Percentiles rank a stretch among this genome's conserved stretches.
phyloP scores from a whole-genome alignment of 2,888 invertebrate genomes.

The Cryptocheilus praepositus region DNA sequence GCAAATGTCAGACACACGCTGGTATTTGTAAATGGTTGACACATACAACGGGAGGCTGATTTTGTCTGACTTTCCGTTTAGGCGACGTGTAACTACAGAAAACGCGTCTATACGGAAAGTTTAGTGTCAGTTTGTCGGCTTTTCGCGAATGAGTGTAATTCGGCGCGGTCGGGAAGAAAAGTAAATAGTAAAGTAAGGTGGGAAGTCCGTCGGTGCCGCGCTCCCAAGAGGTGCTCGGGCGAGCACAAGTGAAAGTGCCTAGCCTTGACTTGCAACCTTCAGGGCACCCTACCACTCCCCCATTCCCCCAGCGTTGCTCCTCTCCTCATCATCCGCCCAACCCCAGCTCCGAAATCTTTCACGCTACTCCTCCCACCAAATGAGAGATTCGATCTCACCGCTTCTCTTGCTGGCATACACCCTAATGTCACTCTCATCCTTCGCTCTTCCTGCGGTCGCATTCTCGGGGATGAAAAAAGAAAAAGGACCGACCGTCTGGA shows the following conservation, averaged over 20 bases:
- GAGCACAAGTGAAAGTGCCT: conserved; percentile 65
- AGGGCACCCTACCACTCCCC: conserved; percentile 45
- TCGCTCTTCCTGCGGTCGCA: conserved; percentile 1
- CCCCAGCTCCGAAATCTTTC: background rate
- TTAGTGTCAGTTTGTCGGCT: too few relatives aligned
- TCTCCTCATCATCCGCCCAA: conserved; percentile 14
- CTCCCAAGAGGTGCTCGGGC: conserved; percentile 62
- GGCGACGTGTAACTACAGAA: too few relatives aligned
- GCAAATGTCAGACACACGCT: too few relatives aligned
- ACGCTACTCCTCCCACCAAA: conserved; percentile 24
- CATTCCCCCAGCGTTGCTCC: conserved; percentile 24
- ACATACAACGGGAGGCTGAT: too few relatives aligned
- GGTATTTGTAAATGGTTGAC: too few relatives aligned
- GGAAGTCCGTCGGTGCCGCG: conserved; percentile 65
- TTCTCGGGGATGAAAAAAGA: background rate
- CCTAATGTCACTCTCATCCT: conserved; percentile 27
- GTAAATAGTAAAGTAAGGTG: conserved; percentile 59
- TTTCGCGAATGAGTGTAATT: too few relatives aligned
- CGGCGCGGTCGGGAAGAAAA: background rate
- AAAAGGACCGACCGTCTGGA: conserved; percentile 6
- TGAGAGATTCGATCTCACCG: conserved; percentile 32
- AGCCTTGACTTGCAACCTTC: conserved; percentile 74
- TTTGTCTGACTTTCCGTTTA: too few relatives aligned
- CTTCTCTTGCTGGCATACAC: background rate
- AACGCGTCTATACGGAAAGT: too few relatives aligned